Base-by-base conservation (phyloP, 1,140 invertebrate species). In the Drosophila murphyi region DNA sequence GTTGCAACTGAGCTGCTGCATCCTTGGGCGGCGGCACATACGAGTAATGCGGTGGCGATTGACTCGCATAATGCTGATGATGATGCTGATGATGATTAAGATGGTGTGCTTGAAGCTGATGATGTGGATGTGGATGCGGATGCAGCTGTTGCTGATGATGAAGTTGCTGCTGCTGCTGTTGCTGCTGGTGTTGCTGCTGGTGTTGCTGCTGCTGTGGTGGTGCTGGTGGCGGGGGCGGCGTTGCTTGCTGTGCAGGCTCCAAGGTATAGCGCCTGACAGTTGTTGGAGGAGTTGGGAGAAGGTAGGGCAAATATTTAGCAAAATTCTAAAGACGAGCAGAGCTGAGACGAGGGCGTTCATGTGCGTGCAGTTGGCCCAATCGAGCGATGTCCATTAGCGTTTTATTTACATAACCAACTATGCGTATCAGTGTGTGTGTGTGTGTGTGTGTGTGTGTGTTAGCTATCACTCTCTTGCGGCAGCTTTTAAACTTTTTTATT, bases 341-440 rank as follows among this genome's bases (percentile, higher is more conserved):
- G 20, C 20, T 20, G 20, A 43, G 39, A 3, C n/a, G 57, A 48
- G 67, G 65, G 80, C 76, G 83, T 80, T 77, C 82, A 80, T 56
- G 73, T 82, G 80, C 72, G 76, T 83, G 80, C 80, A 83, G 72
- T 83, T 70, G 35, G 60, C 20, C 67, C 72, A 76, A 59, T 72
- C 74, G 68, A 67, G 76, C 72, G 76, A 68, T 78, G 54, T 61
- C 78, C 83, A 88, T 88, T 88, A 88, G 70, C 77, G 80, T 88
- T 87, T 86, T 87, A 78, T 86, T 85, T 85, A 80, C 85, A 88
- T 83, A 88, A 88, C 69, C 54, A 77, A 83, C 85, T 83, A 85
- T 69, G 51, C 73, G 80, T 69, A 47, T 50, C 61, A 60, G 59
- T 45, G 61, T 34, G 34, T 41, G 52, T 37, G 62, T 37, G 56